Conservation (phyloP, 2,888 invertebrate species). For the Hybos culiciformis region DNA sequence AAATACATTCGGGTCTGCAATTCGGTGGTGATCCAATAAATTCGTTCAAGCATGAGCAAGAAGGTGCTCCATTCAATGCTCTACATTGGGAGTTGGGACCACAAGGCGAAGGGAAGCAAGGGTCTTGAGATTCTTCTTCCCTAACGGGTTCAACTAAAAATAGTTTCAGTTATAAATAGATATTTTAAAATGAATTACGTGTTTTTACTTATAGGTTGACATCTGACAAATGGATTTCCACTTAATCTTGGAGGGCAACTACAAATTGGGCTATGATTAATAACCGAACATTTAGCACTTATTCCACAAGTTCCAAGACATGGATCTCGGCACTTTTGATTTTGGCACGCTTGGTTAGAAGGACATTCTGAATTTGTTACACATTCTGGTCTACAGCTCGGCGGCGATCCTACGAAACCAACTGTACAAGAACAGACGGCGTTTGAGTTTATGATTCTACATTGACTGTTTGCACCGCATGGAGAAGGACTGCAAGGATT, state of each 20-base stretch:
- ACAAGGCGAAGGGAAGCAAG: slow-evolving; percentile 64
- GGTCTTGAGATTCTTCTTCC: slow-evolving; percentile 36
- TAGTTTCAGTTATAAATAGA: not conserved
- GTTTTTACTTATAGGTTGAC: slow-evolving; percentile 44
- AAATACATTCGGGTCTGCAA: slow-evolving; percentile 66
- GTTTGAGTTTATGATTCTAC: slow-evolving; percentile 42
- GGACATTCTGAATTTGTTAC: slow-evolving; percentile 58
- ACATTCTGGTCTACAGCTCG: slow-evolving; percentile 58
- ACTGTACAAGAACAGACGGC: slow-evolving; percentile 54
- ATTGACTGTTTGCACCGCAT: slow-evolving; percentile 62
- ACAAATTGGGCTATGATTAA: slow-evolving; percentile 65
- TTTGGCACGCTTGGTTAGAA: slow-evolving; percentile 49
- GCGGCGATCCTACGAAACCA: slow-evolving; percentile 58
- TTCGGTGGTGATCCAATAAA: slow-evolving; percentile 62
- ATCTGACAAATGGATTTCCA: slow-evolving; percentile 63
- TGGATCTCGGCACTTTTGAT: slow-evolving; percentile 56
- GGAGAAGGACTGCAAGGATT: slow-evolving; percentile 62
- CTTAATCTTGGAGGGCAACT: slow-evolving; percentile 53
- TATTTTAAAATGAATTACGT: slow-evolving; percentile 26
- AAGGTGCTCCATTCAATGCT: slow-evolving; percentile 47
- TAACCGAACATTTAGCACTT: slow-evolving; percentile 56
- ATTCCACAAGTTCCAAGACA: slow-evolving; percentile 60
- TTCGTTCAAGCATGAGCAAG: slow-evolving; percentile 53
- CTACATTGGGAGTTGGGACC: slow-evolving; percentile 63
- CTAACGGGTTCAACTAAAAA: slow-evolving; percentile 28